phyloP scores from a whole-genome alignment of 2,113 vertebrate genomes.

The Tretioscincus oriximinensis region DNA sequence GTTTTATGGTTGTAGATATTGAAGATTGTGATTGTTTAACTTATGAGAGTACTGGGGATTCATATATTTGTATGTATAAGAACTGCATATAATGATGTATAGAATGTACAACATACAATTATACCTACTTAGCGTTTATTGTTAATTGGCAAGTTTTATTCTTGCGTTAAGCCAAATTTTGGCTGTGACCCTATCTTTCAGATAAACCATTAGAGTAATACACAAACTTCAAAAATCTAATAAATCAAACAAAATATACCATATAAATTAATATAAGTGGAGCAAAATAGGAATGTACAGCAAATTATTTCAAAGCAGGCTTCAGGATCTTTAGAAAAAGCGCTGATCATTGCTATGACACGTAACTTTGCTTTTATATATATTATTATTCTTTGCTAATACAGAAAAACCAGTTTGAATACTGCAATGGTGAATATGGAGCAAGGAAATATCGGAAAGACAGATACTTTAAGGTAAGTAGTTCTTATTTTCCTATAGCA shows the following conservation, averaged over 20 bases:
- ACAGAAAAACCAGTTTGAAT: conserved; percentile 88
- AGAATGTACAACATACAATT: too few species aligned
- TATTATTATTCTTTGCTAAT: conserved; percentile 40
- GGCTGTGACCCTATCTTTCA: too few species aligned
- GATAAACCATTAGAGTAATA: not conserved
- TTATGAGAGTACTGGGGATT: too few species aligned
- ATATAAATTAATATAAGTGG: not conserved
- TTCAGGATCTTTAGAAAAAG: not conserved
- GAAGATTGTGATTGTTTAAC: too few species aligned
- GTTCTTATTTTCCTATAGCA: not conserved
- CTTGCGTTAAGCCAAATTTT: too few species aligned
- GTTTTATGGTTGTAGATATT: too few species aligned
- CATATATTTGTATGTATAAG: too few species aligned
- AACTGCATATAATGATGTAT: too few species aligned
- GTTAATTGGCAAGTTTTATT: too few species aligned
- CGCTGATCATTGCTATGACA: not conserved
- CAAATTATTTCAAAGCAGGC: not conserved
- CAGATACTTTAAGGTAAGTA: conserved; percentile 80
- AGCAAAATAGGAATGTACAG: too few species aligned
- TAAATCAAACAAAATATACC: not conserved
- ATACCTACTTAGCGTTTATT: too few species aligned
- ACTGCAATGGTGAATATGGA: conserved; percentile 77
- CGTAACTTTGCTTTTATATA: not conserved
- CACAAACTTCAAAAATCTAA: not conserved
- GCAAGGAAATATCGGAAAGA: conserved; percentile 77